These are phyloP conservation scores for Acrobasis suavella DNA, from an alignment of 2,888 invertebrate genomes.

Conservation along the genomic window DNA sequence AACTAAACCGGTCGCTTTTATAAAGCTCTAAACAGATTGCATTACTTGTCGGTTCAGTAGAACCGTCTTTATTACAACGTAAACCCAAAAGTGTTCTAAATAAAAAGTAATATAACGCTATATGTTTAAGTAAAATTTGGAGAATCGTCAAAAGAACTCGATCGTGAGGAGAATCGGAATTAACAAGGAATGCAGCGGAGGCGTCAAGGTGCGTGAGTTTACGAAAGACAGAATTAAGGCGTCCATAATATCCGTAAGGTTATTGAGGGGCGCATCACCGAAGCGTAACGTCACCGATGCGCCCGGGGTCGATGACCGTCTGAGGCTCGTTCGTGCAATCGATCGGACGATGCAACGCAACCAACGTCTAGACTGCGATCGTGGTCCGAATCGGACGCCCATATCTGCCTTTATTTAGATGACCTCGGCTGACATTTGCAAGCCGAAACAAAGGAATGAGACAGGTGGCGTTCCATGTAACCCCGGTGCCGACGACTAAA, in stretches of 20 bases:
- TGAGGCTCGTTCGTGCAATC: conserved; percentile 77
- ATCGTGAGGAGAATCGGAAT: conserved; percentile 30
- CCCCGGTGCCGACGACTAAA: conserved; percentile 63
- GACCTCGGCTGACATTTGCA: conserved; percentile 79
- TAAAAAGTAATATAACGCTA: conserved; percentile 7
- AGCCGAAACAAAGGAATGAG: conserved; percentile 77
- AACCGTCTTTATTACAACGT: conserved; percentile 29
- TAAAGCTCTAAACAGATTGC: conserved; percentile 49
- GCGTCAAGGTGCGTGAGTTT: conserved; percentile 44
- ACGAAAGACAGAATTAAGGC: conserved; percentile 53
- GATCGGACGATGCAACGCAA: conserved; percentile 79
- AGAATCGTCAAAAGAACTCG: conserved; percentile 20
- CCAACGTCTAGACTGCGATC: conserved; percentile 77
- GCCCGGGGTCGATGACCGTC: conserved; percentile 80
- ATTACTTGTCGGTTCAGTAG: conserved; percentile 47
- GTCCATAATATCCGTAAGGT: conserved; percentile 63
- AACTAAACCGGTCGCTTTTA: conserved; percentile 59
- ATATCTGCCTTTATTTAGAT: conserved; percentile 78
- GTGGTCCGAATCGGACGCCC: conserved; percentile 71
- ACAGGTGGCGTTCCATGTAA: conserved; percentile 72
- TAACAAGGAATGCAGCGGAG: conserved; percentile 40
- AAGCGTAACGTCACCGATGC: conserved; percentile 82
- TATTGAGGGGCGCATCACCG: conserved; percentile 77
- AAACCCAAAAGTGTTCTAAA: conserved; percentile 1
- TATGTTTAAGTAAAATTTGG: background rate